Evolutionary conservation across 2,113 vertebrate genomes (phyloP).

Genomic region (Calidris pygmaea): DNA sequence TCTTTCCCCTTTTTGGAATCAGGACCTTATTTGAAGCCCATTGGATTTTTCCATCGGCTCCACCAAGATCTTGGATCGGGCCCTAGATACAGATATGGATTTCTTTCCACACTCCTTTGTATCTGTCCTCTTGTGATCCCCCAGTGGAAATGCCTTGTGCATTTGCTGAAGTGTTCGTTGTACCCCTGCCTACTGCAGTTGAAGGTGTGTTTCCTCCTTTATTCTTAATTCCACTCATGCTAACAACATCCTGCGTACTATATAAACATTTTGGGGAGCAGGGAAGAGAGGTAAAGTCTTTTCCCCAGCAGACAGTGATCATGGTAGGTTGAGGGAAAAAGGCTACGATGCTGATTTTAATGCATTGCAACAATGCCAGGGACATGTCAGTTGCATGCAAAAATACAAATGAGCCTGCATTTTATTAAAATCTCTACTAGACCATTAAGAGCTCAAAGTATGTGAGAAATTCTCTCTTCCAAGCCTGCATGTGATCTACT

Average conservation of each 20-base stretch:
- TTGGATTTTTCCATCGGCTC: neutral
- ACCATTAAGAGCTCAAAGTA: neutral
- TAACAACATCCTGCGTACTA: neutral
- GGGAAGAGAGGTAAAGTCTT: neutral
- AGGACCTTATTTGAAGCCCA: neutral
- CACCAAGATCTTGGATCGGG: neutral
- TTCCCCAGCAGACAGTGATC: neutral
- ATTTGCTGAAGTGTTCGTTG: neutral
- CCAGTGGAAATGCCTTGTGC: neutral
- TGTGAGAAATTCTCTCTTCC: constrained; percentile 7
- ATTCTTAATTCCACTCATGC: neutral
- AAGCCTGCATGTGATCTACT: neutral
- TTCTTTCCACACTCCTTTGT: neutral
- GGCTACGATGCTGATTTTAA: neutral
- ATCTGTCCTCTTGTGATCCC: neutral
- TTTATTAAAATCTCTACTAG: constrained; percentile 10
- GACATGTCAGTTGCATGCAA: neutral
- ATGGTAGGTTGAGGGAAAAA: neutral
- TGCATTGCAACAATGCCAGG: neutral
- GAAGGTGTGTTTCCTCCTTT: neutral
- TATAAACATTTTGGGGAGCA: neutral
- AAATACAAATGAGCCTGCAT: neutral
- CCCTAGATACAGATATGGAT: neutral
- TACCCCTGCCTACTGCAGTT: neutral
- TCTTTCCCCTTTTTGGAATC: neutral